These are phyloP conservation scores for Metopolophium dirhodum DNA, from an alignment of 1,140 invertebrate species.

Conservation along the genomic window DNA sequence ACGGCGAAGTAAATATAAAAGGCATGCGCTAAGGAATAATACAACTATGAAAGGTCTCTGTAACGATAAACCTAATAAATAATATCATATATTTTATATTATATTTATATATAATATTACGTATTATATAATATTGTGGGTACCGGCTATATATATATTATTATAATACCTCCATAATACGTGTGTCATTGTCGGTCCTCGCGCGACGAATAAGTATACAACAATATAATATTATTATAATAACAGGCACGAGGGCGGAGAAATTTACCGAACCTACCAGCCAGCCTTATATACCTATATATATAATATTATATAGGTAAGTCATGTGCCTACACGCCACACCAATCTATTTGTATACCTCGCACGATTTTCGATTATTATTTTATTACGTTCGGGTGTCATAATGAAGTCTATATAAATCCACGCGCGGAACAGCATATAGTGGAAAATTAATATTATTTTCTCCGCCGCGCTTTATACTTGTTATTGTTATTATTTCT, in stretches of 20 bases:
- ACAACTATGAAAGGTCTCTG: not conserved
- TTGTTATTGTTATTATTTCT: not conserved
- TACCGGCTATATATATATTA: not conserved
- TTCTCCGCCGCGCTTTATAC: not conserved
- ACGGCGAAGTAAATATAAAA: no score
- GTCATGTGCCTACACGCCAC: not conserved
- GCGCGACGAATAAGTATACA: not conserved
- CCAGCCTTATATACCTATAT: not conserved
- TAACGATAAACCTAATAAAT: not conserved
- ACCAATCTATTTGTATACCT: constrained; percentile 24
- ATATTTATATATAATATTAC: not conserved
- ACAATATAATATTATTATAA: constrained; percentile 15
- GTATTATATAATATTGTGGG: not conserved
- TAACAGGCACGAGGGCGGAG: not conserved
- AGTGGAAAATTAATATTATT: constrained; percentile 16
- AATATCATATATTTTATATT: not conserved
- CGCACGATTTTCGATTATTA: constrained; percentile 30
- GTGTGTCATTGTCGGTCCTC: not conserved
- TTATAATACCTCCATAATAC: not conserved
- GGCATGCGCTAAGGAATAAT: not conserved
- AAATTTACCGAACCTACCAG: not conserved
- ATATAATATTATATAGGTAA: not conserved
- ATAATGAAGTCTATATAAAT: constrained; percentile 13
- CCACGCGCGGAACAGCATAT: not conserved
- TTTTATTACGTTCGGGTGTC: constrained; percentile 3